Conservation (phyloP, 2,888 invertebrate genomes). For the Unio pictorum region DNA sequence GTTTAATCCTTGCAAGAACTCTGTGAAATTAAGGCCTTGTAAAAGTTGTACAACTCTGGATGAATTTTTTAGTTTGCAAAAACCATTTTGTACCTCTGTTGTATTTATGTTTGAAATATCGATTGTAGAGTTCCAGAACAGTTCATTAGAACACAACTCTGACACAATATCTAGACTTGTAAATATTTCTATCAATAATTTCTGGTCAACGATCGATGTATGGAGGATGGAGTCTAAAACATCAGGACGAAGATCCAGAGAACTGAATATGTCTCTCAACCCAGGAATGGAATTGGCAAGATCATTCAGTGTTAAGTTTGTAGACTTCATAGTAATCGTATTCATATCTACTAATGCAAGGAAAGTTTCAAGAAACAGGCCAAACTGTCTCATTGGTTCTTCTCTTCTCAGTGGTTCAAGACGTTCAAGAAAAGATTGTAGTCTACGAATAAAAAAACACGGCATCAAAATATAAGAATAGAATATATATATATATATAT, state of each 20-base stretch:
- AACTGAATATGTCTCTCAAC: constrained; percentile 24
- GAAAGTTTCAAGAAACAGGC: constrained; percentile 28
- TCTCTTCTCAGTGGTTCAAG: constrained; percentile 21
- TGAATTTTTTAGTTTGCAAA: constrained; percentile 27
- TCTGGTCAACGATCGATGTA: constrained; percentile 31
- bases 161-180: constrained; percentile 10
- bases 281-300: constrained; percentile 27
- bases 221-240: constrained; percentile 24
- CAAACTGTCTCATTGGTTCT: constrained; percentile 26
- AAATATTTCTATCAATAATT: constrained; percentile 23
- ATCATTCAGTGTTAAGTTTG: constrained; percentile 30
- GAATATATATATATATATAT: too few relatives aligned
- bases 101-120: constrained; percentile 2
- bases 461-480: too few relatives aligned
- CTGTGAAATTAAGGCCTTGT: constrained; percentile 19
- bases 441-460: constrained; percentile 8
- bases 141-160: constrained; percentile 20
- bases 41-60: constrained; percentile 15
- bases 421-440: constrained; percentile 12
- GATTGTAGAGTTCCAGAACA: constrained; percentile 2
- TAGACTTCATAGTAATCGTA: constrained; percentile 19
- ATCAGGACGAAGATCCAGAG: constrained; percentile 30
- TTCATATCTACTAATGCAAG: constrained; percentile 33
- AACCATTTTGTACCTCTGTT: constrained; percentile 13
- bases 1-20: constrained; percentile 11